These are phyloP conservation scores for Xanthorhoe designata DNA, from an alignment of 2,888 invertebrate genomes.

Conservation along the genomic window DNA sequence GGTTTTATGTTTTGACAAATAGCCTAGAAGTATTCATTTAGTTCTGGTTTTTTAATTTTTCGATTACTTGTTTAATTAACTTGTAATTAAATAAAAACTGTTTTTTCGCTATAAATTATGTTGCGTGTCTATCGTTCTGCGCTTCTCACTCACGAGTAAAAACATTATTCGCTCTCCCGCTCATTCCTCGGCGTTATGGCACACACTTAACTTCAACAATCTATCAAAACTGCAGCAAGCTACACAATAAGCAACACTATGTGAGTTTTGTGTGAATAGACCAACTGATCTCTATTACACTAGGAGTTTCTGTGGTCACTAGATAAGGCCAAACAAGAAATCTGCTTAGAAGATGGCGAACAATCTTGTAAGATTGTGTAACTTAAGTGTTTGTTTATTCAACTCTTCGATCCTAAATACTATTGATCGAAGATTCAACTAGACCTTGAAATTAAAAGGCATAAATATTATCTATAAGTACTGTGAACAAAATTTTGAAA, in stretches of 20 bases:
- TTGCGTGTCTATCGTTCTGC: too few relatives aligned
- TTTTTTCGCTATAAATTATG: too few relatives aligned
- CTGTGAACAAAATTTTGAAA: neutral
- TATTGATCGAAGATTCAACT: too few relatives aligned
- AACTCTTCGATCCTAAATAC: too few relatives aligned
- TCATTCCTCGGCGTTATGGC: too few relatives aligned
- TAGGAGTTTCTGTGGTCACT: neutral
- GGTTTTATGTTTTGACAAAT: too few relatives aligned
- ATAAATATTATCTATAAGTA: neutral
- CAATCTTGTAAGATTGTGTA: slow-evolving; percentile 17
- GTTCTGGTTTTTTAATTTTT: too few relatives aligned
- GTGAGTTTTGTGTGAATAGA: neutral
- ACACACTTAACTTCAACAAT: neutral
- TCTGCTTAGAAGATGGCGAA: slow-evolving; percentile 30
- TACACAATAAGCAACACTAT: neutral
- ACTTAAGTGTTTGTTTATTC: slow-evolving; percentile 19
- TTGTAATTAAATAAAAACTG: too few relatives aligned
- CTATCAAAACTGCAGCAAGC: neutral
- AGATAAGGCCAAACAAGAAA: slow-evolving; percentile 42
- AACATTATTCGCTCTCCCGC: too few relatives aligned
- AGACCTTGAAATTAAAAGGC: slow-evolving; percentile 9
- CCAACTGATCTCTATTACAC: neutral
- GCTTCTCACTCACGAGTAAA: too few relatives aligned
- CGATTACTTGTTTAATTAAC: too few relatives aligned
- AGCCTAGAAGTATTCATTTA: too few relatives aligned